Percentiles rank a stretch among this genome's conserved stretches.
These are phyloP conservation scores for Puffinus mauretanicus DNA, from an alignment of 2,113 vertebrate genomes.

Conservation along the genomic window DNA sequence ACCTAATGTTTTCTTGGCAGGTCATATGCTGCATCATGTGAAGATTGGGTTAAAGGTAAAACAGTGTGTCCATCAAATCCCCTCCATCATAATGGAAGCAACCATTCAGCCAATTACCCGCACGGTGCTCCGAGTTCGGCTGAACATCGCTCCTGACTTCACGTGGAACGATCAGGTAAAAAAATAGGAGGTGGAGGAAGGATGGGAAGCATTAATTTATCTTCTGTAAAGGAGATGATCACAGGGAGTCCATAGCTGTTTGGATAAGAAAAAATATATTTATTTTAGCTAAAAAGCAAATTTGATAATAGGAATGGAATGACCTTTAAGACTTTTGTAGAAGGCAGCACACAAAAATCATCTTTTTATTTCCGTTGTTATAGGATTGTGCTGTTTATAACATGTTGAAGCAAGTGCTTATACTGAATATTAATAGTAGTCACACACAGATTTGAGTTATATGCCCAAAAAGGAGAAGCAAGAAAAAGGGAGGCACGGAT, in stretches of 20 bases:
- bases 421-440: not conserved
- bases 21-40: slow-evolving; percentile 97
- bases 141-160: slow-evolving; percentile 87
- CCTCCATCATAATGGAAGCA: slow-evolving; percentile 90
- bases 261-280: not conserved
- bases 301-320: not conserved
- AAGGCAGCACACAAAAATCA: not conserved
- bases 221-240: not conserved
- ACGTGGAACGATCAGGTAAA: slow-evolving; percentile 95
- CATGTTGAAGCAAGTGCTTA: not conserved
- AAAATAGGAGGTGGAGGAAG: not conserved
- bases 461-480: not conserved
- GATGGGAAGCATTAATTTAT: not conserved
- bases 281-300: not conserved
- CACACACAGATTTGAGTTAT: not conserved
- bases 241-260: not conserved
- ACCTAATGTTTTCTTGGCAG: slow-evolving; percentile 76
- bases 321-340: not conserved
- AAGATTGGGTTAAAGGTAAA: slow-evolving; percentile 94
- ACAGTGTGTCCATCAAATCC: slow-evolving; percentile 96
- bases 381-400: not conserved
- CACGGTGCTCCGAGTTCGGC: slow-evolving; percentile 90
- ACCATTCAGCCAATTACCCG: slow-evolving; percentile 96
- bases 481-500: not conserved
- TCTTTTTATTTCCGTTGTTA: not conserved